Base-by-base conservation (phyloP, 1,140 invertebrate species). In the Neodiprion pinetum region DNA sequence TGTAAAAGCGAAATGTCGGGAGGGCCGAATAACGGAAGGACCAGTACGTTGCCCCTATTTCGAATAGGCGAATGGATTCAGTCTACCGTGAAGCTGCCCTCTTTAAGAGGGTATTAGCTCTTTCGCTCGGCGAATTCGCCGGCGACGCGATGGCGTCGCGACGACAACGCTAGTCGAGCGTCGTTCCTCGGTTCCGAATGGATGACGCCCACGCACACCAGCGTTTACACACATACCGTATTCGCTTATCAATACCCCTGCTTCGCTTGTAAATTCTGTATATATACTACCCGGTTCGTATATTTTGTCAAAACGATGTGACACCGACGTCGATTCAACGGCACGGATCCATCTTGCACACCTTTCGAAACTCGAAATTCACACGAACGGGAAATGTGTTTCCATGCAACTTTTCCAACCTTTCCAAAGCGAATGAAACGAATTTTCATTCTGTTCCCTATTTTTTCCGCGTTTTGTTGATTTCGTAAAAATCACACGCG, bases 21-120 rank as follows among this genome's bases (percentile, higher is more conserved):
- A 61, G 8, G 4, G 11, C 11, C 9, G 53, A 61, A 9, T 61
- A 61, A 14, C n/a, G 5, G 9, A 17, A 17, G 7, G 53, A 61
- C 53, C 53, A 61, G 53, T 61, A 17, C 53, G 53, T 17, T 61
- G 53, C 53, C 53, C 53, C 53, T 61, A 61, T 73, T 80, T 71
- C 14, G 7, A 78, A 79, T 78, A 75, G 70, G 70, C 71, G 76
- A 79, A 81, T 79, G 76, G 74, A 77, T 74, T 74, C 79, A 77
- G 77, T 82, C 78, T 71, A 72, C 70, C 74, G 77, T 78, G 78
- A 80, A 79, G 76, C 77, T 76, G 75, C 67, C 72, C 76, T 80
- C 77, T 80, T 81, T 76, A 77, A 72, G 77, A 74, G 75, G 72
- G 73, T 80, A 23, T 23, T 69, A 23, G 68, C 53, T 14, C 72